Percentiles rank a stretch among this genome's conserved stretches.
Conservation (phyloP, 1,140 invertebrate species). For the Drosophila tani region DNA sequence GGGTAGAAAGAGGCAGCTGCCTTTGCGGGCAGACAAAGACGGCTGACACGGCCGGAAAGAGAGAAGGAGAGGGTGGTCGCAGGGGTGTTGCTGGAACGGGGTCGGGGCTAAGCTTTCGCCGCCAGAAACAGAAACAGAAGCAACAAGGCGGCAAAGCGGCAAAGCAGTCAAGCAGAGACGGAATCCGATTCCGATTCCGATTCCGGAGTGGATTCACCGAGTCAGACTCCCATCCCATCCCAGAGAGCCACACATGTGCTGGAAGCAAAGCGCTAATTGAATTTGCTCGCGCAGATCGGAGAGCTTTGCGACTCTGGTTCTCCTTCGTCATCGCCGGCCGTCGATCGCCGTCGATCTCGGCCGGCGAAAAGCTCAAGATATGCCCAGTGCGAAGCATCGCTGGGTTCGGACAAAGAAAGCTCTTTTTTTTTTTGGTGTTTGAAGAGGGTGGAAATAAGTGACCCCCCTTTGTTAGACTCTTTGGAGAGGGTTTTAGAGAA, state of each 20-base stretch:
- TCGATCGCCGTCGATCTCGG: slow-evolving; percentile 1
- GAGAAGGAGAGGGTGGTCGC: not conserved
- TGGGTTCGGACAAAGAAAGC: slow-evolving; percentile 19
- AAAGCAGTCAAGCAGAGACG: slow-evolving; percentile 2
- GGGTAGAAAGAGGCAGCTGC: slow-evolving; percentile 31
- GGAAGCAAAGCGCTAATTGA: slow-evolving; percentile 34
- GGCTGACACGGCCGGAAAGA: slow-evolving; percentile 7
- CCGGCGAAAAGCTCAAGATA: slow-evolving; percentile 28
- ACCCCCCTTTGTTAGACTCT: not conserved
- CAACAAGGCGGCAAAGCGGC: not conserved
- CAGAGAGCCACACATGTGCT: slow-evolving; percentile 23
- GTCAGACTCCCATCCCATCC: not conserved
- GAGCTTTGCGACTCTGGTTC: slow-evolving; percentile 38
- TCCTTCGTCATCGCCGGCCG: not conserved
- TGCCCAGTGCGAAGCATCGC: not conserved
- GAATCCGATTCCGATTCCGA: not conserved
- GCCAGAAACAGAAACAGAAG: slow-evolving; percentile 7
- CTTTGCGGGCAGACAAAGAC: slow-evolving; percentile 1
- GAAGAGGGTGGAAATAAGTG: slow-evolving; percentile 6
- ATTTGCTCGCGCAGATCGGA: slow-evolving; percentile 8
- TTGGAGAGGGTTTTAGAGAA: too few relatives aligned
- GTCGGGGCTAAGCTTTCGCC: slow-evolving; percentile 53
- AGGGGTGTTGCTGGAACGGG: slow-evolving; percentile 21
- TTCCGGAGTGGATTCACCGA: not conserved
- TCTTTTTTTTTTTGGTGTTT: not conserved